Evolutionary conservation across 2,797 vertebrate genomes (phyloP), one percentile per base, ranked within the genome.

Genomic region (Sebastes iracundus): DNA sequence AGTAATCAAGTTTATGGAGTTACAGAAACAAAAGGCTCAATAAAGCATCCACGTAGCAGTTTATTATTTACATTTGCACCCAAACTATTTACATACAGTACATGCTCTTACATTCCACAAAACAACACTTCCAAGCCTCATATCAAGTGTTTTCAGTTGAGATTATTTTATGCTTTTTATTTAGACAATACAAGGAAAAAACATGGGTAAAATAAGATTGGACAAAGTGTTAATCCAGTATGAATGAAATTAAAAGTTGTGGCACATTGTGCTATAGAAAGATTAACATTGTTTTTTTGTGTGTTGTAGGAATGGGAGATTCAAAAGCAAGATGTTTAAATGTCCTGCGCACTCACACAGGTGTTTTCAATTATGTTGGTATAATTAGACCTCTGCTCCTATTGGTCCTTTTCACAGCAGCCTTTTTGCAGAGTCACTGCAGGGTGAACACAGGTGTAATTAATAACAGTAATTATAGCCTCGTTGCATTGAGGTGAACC

Each of bases 11-110:
- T 18, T 22, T 10, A 32, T 35, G 8, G 0, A 9, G 68, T 7
- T 8, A 5, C 22, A 80, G 49, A 71, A 30, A 83, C 28, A 80
- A 33, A 72, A 25, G 28, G 6, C 42, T 72, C 65, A 63, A 53
- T 18, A 46, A 81, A 87, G 64, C 81, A 70, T 87, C 83, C 85
- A 81, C 55, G 49, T 78, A 76, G 77, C 52, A 63, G 22, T 94
- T 94, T 94, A 91, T 91, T 90, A 90, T 92, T 90, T 91, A 92
- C 90, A 92, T 71, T 71, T 86, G 76, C 88, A 87, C 88, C 87
- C 70, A 84, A 61, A 82, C 73, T 92, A 93, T 94, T 91, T 93
- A 92, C 90, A 93, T 89, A 91, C 78, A 91, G 86, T 90, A 88
- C 90, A 93, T 95, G 93, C 93, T 76, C 76, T 86, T 83, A 82